phyloP scores from a whole-genome alignment of 2,797 vertebrate genomes.

The Vespertilio murinus region DNA sequence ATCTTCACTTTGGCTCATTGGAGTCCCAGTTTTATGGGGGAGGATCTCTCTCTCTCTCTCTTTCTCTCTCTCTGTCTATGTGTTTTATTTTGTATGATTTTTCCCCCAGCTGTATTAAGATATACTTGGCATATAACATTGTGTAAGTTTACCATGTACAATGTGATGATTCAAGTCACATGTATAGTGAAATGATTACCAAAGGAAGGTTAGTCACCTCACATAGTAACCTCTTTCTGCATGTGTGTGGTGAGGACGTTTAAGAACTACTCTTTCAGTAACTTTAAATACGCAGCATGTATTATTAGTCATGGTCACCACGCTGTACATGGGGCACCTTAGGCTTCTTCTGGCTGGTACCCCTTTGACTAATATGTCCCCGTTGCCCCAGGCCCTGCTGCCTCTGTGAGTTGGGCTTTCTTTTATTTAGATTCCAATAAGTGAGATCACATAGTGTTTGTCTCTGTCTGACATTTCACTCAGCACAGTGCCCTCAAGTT shows the following conservation, averaged over 20 bases:
- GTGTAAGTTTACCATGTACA: not conserved
- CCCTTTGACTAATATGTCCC: not conserved
- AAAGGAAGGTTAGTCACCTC: not conserved
- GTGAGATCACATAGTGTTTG: not conserved
- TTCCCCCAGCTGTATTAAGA: not conserved
- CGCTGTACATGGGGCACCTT: not conserved
- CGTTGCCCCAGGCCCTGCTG: not conserved
- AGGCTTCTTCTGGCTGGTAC: not conserved
- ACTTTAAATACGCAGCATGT: not conserved
- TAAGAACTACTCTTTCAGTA: not conserved
- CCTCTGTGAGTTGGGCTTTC: not conserved
- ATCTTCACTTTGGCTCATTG: not conserved
- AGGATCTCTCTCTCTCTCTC: not conserved
- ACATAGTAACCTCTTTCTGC: not conserved
- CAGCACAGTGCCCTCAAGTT: not conserved
- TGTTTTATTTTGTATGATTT: not conserved
- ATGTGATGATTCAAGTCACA: not conserved
- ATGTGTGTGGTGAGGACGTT: not conserved
- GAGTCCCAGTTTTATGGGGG: not conserved
- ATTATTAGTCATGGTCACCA: not conserved
- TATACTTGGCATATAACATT: not conserved
- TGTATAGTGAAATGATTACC: not conserved
- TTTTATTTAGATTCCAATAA: not conserved
- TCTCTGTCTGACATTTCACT: not conserved
- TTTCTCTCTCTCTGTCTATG: not conserved